Base-by-base conservation (phyloP, 1,140 invertebrate genomes). In the Bombus huntii region DNA sequence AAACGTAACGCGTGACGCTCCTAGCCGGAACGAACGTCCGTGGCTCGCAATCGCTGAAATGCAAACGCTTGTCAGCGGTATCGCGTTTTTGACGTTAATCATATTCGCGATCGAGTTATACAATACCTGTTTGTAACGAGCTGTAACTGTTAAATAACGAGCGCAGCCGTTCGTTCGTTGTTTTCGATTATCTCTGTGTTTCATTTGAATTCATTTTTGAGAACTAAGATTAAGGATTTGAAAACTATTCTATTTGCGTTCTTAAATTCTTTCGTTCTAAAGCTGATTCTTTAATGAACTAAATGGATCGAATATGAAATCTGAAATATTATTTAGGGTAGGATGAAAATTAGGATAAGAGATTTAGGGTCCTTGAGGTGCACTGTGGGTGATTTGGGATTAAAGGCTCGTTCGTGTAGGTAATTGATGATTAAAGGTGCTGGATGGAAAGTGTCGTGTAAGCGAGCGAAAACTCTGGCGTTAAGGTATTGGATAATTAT, bases 401-500 rank as follows among this genome's bases (percentile, higher is more conserved):
- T 76, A 59, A 59, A 62, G 47, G 34, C 74, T 76, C 8, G 74
- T 59, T 59, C 74, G 53, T 76, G 47, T 76, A 59, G 59, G 15
- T 76, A 76, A 76, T 57, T 76, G 53, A 28, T 59, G 53, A 73
- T 73, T 59, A 31, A 57, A 53, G 44, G 74, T 15, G 25, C 28
- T 53, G 53, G 25, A 10, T 59, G 53, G 74, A 76, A 59, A 59
- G 53, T 76, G 57, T 76, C 74, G 34, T 76, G 74, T 76, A 76
- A 76, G 74, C 10, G 75, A 78, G 65, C 37, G 75, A 66, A 78
- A 78, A 78, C 28, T 77, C 57, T 10, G 75, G 57, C 62, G 57
- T 77, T 77, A 77, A 77, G 75, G 28, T 13, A 65, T n/a, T 78
- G 75, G 75, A 53, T 78, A 78, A 78, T 78, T 78, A 78, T 65